Evolutionary conservation across 2,113 vertebrate species (phyloP).

Genomic region (Chaetodon auriga): DNA sequence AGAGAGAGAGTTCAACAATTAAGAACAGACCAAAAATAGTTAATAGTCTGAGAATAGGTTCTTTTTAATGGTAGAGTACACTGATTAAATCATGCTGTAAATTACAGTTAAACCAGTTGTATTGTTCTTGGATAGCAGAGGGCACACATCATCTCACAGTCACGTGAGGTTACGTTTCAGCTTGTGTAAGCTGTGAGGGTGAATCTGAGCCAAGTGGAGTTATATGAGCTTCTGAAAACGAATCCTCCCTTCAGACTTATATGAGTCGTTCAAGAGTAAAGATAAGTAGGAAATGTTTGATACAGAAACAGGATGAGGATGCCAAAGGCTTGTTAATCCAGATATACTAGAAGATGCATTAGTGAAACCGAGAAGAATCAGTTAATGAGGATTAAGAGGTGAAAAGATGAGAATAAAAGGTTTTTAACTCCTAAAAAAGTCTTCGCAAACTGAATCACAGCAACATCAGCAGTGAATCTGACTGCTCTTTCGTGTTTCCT

Average conservation of each 20-base stretch:
- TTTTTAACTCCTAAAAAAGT: not conserved
- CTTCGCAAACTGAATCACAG: conserved; percentile 4
- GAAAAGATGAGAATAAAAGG: not conserved
- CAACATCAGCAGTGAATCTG: not conserved
- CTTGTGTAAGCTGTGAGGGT: conserved; percentile 49
- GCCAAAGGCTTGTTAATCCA: not conserved
- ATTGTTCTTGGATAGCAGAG: conserved; percentile 44
- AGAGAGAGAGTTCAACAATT: not conserved
- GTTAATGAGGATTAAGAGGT: not conserved
- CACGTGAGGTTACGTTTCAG: conserved; percentile 46
- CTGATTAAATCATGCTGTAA: conserved; percentile 34
- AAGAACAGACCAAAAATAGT: conserved; percentile 27
- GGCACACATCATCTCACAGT: conserved; percentile 22
- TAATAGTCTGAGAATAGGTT: conserved; percentile 10
- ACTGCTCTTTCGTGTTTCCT: conserved; percentile 43
- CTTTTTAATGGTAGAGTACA: conserved; percentile 2
- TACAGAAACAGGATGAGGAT: conserved; percentile 1
- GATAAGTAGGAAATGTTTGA: conserved; percentile 32
- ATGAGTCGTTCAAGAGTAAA: conserved; percentile 1
- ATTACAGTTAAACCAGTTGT: conserved; percentile 24
- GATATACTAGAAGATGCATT: not conserved
- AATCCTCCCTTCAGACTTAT: conserved; percentile 23
- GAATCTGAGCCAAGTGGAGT: conserved; percentile 43
- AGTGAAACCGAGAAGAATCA: not conserved
- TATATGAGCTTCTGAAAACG: conserved; percentile 56